A percentile compares a stretch with the other conserved stretches of the same genome.
Conservation (phyloP, 2,797 vertebrate species). For the Triplophysa bombifrons region DNA sequence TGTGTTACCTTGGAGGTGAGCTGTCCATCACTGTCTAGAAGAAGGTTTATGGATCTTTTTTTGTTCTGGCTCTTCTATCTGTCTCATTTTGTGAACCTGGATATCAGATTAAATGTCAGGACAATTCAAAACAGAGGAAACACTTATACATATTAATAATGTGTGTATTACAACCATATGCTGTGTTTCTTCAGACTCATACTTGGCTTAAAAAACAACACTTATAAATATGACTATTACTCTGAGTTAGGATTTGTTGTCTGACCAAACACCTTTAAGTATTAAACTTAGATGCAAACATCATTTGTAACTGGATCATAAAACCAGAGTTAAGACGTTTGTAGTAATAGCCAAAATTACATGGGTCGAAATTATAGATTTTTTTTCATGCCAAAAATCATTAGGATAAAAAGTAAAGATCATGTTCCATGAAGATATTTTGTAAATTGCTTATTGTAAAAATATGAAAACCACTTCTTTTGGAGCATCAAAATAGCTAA, state of each 20-base stretch:
- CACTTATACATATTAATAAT: neutral
- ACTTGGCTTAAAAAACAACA: no score
- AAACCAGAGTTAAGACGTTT: no score
- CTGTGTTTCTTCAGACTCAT: neutral
- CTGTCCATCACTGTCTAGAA: conserved; percentile 12
- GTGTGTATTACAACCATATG: neutral
- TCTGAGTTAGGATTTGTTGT: neutral
- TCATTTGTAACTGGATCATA: no score
- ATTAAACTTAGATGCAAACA: no score
- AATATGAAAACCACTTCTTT: no score
- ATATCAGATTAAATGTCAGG: conserved; percentile 50
- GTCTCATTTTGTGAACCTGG: conserved; percentile 27
- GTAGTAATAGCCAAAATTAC: no score
- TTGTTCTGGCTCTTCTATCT: conserved; percentile 30
- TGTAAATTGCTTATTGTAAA: no score
- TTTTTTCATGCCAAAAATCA: no score
- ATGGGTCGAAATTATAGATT: no score
- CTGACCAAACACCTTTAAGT: neutral
- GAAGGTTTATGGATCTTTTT: neutral
- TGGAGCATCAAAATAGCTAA: no score
- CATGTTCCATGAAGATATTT: no score
- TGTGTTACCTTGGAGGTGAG: conserved; percentile 21
- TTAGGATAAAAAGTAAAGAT: no score
- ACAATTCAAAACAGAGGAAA: conserved; percentile 56
- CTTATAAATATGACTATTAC: neutral